phyloP scores from a whole-genome alignment of 2,888 invertebrate species.

The Zaprionus bogoriensis region DNA sequence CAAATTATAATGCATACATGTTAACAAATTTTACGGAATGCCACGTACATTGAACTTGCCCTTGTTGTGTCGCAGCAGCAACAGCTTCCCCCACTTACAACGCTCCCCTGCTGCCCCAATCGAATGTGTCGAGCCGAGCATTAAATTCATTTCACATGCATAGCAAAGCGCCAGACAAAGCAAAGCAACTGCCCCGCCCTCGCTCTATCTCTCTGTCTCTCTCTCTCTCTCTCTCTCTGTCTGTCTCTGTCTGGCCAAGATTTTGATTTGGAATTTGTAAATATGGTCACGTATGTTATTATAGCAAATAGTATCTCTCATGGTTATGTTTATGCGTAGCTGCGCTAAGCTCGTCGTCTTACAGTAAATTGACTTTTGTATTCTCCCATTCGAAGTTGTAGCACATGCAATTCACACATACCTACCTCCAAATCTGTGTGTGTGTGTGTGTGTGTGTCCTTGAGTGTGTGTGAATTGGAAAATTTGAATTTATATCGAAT shows the following conservation, averaged over 20 bases:
- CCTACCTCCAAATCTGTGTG: conserved; percentile 18
- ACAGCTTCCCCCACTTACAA: not conserved
- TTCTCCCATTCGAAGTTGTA: conserved; percentile 56
- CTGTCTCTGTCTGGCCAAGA: conserved; percentile 36
- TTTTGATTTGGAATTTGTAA: conserved; percentile 75
- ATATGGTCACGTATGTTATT: conserved; percentile 78
- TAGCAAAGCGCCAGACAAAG: conserved; percentile 56
- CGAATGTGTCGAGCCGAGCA: conserved; percentile 21
- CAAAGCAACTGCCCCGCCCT: conserved; percentile 11
- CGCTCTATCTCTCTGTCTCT: conserved; percentile 19
- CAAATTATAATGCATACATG: conserved; percentile 59
- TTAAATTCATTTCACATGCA: conserved; percentile 67
- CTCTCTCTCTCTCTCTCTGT: conserved; percentile 15
- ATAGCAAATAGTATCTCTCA: conserved; percentile 67
- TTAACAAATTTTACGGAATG: conserved; percentile 65
- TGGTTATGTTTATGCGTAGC: conserved; percentile 68
- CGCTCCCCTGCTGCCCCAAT: not conserved
- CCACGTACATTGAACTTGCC: conserved; percentile 26
- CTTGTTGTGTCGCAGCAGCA: not conserved
- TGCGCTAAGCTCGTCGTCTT: conserved; percentile 33
- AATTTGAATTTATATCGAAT: conserved; percentile 75
- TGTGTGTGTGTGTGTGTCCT: not conserved
- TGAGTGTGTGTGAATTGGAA: conserved; percentile 34
- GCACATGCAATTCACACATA: conserved; percentile 37
- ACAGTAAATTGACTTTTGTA: conserved; percentile 75